phyloP scores from a whole-genome alignment of 2,113 vertebrate species.

The Mugil cephalus region DNA sequence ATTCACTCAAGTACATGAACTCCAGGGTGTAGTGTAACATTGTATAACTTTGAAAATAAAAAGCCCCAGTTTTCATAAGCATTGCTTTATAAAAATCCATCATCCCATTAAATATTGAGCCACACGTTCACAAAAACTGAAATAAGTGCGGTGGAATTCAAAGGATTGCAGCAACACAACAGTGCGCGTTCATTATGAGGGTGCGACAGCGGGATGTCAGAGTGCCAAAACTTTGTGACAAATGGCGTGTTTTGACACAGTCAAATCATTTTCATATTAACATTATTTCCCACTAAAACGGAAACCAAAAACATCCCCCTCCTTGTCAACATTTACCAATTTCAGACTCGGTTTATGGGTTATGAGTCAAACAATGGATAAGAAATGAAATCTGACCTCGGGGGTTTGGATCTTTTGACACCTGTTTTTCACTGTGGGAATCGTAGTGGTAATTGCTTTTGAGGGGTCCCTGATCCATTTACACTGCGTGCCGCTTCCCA shows the following conservation, averaged over 20 bases:
- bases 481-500: slow-evolving; percentile 49
- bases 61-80: too few relatives aligned
- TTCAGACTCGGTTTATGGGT: slow-evolving; percentile 31
- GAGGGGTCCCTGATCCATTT: slow-evolving; percentile 75
- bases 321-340: slow-evolving; percentile 31
- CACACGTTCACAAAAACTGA: background rate
- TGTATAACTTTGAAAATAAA: background rate
- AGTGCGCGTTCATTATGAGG: background rate
- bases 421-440: slow-evolving; percentile 68
- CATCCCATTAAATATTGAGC: background rate
- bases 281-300: background rate
- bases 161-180: background rate
- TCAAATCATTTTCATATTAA: slow-evolving; percentile 1
- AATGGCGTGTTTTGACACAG: background rate
- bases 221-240: background rate
- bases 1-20: too few relatives aligned
- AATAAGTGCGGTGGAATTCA: background rate
- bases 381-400: slow-evolving; percentile 62
- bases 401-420: slow-evolving; percentile 69
- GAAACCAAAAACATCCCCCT: background rate
- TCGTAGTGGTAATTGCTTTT: slow-evolving; percentile 74
- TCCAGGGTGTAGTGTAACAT: too few relatives aligned
- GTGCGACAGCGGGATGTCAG: background rate
- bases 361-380: slow-evolving; percentile 45
- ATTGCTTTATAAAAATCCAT: background rate